phyloP scores from a whole-genome alignment of 2,797 vertebrate species.

The Melanotaenia boesemani region DNA sequence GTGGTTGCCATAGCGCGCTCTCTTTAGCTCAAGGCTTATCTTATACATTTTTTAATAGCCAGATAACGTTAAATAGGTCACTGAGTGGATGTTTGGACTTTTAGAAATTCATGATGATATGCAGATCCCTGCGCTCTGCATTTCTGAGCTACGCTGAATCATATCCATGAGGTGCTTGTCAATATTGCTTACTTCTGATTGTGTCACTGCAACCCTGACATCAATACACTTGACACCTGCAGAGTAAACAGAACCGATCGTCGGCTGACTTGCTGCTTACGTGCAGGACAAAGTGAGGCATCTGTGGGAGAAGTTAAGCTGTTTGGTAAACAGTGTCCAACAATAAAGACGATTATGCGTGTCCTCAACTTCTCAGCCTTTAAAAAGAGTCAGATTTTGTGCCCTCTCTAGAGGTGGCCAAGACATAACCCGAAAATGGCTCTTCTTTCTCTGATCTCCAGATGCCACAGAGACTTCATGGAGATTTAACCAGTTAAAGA shows the following conservation, averaged over 20 bases:
- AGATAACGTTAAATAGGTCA: constrained; percentile 18
- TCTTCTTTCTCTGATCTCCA: not conserved
- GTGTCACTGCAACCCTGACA: constrained; percentile 36
- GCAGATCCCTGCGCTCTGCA: not conserved
- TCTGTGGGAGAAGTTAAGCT: constrained; percentile 17
- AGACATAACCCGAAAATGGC: not conserved
- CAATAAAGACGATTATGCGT: constrained; percentile 2
- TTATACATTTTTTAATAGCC: not conserved
- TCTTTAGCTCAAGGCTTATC: not conserved
- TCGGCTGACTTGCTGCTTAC: constrained; percentile 19
- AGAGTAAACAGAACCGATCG: constrained; percentile 37
- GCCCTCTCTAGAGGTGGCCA: not conserved
- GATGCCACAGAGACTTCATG: not conserved
- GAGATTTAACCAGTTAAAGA: too few species aligned
- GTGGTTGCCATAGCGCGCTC: constrained; percentile 7
- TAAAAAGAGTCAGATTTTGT: constrained; percentile 2
- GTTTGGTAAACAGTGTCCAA: constrained; percentile 13
- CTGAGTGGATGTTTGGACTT: constrained; percentile 20
- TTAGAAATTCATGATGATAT: constrained; percentile 22
- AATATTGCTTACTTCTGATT: constrained; percentile 42
- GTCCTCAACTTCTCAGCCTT: constrained; percentile 16
- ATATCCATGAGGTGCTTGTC: constrained; percentile 48
- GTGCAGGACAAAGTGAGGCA: not conserved
- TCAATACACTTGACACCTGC: constrained; percentile 19
- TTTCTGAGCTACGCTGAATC: constrained; percentile 27